Base-by-base conservation (phyloP, 1,140 invertebrate genomes). In the Drosophila murphyi region DNA sequence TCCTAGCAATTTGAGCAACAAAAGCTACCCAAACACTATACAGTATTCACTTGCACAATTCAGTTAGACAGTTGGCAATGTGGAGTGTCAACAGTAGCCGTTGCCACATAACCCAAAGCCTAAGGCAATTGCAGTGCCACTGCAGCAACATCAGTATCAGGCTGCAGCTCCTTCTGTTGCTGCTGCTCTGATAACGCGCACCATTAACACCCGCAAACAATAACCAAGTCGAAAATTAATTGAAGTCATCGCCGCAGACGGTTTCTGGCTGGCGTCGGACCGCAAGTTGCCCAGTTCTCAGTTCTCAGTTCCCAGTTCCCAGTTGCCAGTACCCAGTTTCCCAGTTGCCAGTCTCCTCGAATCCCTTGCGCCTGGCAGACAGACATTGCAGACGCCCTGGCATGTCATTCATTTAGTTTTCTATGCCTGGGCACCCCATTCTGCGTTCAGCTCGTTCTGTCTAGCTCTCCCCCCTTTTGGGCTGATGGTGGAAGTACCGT, bases 191-290 rank as follows among this genome's bases (percentile, higher is more conserved):
- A 75, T 64, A 75, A 71, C 68, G 68, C 55, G 54, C 54, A 37
- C 61, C 72, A 71, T 71, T 71, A 81, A 79, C 63, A 72, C 79
- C 74, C 59, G 79, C 77, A 70, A 76, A 76, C 73, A 78, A 80
- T 78, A 80, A 78, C 76, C 78, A 65, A 72, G 69, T 72, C 74
- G 78, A 69, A 80, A 82, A 82, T 82, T 82, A 80, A 82, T 82
- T 80, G 78, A 73, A 77, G 79, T 73, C 69, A 68, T 50, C 45
- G 54, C 77, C 57, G 63, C 77, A 76, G 73, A 79, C 76, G 69
- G 47, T 51, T 20, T 41, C 61, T 50, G 61, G 70, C 56, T 68
- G 68, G 63, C 75, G 71, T 74, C 48, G 60, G 65, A 71, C 75
- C 61, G 55, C 73, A 78, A 78, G 67, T 72, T 60, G 48, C 56